These are phyloP conservation scores for Rhynchomys soricoides DNA, from an alignment of 2,113 vertebrate species.

Conservation along the genomic window DNA sequence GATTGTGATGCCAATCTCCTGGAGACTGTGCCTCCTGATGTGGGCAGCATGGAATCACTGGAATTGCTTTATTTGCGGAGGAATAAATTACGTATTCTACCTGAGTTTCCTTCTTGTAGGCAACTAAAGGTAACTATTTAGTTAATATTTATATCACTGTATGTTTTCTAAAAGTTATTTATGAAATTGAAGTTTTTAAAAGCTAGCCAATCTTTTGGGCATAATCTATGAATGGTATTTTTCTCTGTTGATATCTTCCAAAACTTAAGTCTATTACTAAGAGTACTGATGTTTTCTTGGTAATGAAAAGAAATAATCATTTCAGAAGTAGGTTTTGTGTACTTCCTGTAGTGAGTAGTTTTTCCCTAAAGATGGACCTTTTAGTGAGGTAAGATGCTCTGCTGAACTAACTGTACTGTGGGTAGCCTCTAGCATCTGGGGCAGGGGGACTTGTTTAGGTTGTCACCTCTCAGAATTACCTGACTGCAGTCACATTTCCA, in stretches of 20 bases:
- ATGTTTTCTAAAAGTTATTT: constrained; percentile 54
- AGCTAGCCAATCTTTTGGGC: neutral
- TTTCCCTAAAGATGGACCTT: neutral
- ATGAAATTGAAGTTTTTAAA: constrained; percentile 42
- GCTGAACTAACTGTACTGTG: neutral
- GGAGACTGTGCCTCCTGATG: constrained; percentile 88
- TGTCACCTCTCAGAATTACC: neutral
- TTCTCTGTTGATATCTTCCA: neutral
- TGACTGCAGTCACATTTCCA: constrained; percentile 8
- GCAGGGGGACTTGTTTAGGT: neutral
- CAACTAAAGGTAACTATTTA: constrained; percentile 90
- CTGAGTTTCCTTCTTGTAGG: constrained; percentile 88
- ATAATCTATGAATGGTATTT: constrained; percentile 16
- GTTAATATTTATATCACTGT: constrained; percentile 31
- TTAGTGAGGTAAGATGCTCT: neutral
- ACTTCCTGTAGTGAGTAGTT: neutral
- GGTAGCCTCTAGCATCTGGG: neutral
- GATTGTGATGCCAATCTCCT: constrained; percentile 95
- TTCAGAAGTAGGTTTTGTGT: neutral
- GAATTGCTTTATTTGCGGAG: constrained; percentile 95
- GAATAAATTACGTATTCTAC: constrained; percentile 92
- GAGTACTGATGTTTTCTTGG: constrained; percentile 13
- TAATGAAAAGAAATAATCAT: neutral
- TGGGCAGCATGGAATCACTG: constrained; percentile 91
- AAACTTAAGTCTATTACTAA: constrained; percentile 46